Base-by-base conservation (phyloP, 2,888 invertebrate species). In the Trichopria drosophilae region DNA sequence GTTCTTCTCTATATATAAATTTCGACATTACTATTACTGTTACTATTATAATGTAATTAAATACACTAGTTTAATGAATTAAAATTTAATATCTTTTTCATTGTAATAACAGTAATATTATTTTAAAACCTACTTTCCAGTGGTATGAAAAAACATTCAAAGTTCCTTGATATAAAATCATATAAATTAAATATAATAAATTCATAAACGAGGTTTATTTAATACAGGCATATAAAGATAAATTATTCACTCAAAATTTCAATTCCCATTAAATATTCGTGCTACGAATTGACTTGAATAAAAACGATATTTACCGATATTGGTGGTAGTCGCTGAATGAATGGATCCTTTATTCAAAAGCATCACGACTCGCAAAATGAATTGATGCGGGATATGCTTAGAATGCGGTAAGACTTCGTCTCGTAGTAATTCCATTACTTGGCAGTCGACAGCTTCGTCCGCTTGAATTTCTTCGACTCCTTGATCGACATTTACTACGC, bases 321-420 rank as follows among this genome's bases (percentile, higher is more conserved):
- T 82, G 16, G 81, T 78, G 53, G 82, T 82, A 7, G 83, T 82
- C 1, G 86, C 86, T 12, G 88, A 88, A 77, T 88, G 87, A 65
- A 92, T 88, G 23, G 92, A 90, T 12, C 93, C 93, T 67, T 87
- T 85, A 75, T 93, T 90, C 47, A 93, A 77, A 57, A 94, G 78
- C 63, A 87, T 85, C 60, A 94, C 91, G 41, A 93, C 84, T 72
- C 88, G 84, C 67, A 88, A 82, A 63, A 88, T 86, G 76, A 93
- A 90, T 63, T 90, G 88, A 73, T 86, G 83, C 44, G 90, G 89
- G 71, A 93, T 84, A 59, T 82, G 81, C 60, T 82, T 81, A 3
- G 91, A 86, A 75, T 88, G 87, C 28, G 94, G 90, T 70, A 87
- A 73, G 71, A 94, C 85, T 77, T 92, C 88, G 56, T 87, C 87